Percentiles rank a stretch among this genome's conserved stretches.
These are phyloP conservation scores for Phragmatobia fuliginosa DNA, from an alignment of 2,888 invertebrate species.

Conservation along the genomic window DNA sequence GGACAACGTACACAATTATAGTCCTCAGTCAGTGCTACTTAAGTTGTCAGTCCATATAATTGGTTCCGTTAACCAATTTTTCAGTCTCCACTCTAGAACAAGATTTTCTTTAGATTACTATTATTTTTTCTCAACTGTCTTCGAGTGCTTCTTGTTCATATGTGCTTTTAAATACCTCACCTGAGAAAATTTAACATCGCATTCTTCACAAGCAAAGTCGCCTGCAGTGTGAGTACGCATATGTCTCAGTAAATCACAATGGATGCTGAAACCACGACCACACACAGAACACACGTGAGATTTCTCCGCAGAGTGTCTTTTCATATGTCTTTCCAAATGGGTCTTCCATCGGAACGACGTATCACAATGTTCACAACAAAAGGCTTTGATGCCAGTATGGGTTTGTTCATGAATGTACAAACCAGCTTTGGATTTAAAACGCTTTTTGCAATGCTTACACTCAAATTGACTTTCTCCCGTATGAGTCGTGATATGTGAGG, in stretches of 20 bases:
- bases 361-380: constrained; percentile 65
- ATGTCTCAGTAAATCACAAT: constrained; percentile 82
- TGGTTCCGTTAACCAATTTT: no score
- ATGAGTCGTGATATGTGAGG: constrained; percentile 80
- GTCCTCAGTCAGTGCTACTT: neutral
- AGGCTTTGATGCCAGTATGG: constrained; percentile 54
- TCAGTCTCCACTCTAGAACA: neutral
- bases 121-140: neutral
- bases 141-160: constrained; percentile 63
- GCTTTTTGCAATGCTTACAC: constrained; percentile 81
- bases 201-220: constrained; percentile 74
- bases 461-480: constrained; percentile 71
- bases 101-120: neutral
- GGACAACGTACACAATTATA: neutral
- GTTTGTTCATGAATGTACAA: constrained; percentile 82
- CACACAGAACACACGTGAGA: constrained; percentile 79
- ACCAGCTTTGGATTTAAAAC: constrained; percentile 79
- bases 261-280: constrained; percentile 78
- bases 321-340: constrained; percentile 75
- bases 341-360: constrained; percentile 80
- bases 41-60: no score
- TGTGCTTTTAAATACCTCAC: constrained; percentile 84
- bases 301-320: constrained; percentile 72
- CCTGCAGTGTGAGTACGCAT: constrained; percentile 77
- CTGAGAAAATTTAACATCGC: constrained; percentile 81